Base-by-base conservation (phyloP, 53 echinoderm and acorn worm genomes). In the Stichopus horrens region DNA sequence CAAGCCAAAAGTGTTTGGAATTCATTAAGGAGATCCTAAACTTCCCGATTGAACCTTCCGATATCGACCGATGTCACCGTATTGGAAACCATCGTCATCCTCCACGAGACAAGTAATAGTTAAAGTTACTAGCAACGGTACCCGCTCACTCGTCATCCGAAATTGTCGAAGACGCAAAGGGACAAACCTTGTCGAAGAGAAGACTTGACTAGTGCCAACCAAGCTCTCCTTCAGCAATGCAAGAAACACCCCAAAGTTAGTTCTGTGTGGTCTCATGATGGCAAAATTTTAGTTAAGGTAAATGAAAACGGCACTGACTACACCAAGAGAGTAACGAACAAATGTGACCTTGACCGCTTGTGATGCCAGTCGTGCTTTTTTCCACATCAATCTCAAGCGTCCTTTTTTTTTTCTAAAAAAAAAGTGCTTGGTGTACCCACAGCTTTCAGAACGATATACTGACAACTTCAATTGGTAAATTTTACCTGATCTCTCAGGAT, bases 191-290 rank as follows among this genome's bases (percentile, higher is more conserved):
- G 86, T 53, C 68, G 73, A 66, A 66, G 86, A n/a, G 73, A 86
- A 73, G 86, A 71, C 53, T 9, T 16, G 53, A 54, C 52, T 8
- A 10, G 75, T 21, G 23, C 51, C 52, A 55, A 74, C 23, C 77
- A 21, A 53, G 37, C 77, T 23, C 37, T 77, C 10, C 58, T 83
- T 9, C 65, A 23, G 23, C 19, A 63, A 63, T 56, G 65, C 23
- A 83, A 59, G 20, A 83, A 83, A 83, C 83, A 57, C 58, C 7
- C 8, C 8, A 21, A 83, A 51, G 77, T 77, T 8, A 77, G 14
- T 23, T 77, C 77, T 77, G 23, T 0, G 8, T 77, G 77, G 77
- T 23, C 52, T 9, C 77, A 77, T 77, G 77, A 77, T 51, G 77
- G 77, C 7, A 52, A 77, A 77, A 77, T 77, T 51, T 51, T 77